These are phyloP conservation scores for Tragelaphus buxtoni DNA, from an alignment of 2,113 vertebrate species.

Conservation along the genomic window DNA sequence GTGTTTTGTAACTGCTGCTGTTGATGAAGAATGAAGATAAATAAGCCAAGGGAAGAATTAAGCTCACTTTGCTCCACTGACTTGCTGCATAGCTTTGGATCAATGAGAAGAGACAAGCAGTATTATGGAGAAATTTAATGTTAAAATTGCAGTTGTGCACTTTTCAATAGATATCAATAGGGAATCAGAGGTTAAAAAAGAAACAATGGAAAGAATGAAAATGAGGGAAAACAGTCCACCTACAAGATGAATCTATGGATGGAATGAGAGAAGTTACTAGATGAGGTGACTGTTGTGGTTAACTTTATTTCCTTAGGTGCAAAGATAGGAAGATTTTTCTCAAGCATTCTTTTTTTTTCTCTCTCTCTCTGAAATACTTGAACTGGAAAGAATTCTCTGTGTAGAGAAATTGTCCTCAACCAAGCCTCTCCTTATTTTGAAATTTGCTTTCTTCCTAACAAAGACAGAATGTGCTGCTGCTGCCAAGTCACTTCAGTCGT, in stretches of 20 bases:
- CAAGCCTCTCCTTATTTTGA: background rate
- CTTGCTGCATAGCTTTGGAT: conserved; percentile 34
- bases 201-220: background rate
- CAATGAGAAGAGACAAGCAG: conserved; percentile 40
- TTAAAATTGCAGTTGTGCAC: conserved; percentile 32
- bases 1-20: background rate
- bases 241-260: background rate
- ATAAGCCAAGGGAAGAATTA: conserved; percentile 56
- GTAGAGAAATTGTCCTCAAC: background rate
- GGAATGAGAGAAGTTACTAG: conserved; percentile 21
- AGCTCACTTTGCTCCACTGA: conserved; percentile 35
- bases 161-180: conserved; percentile 40
- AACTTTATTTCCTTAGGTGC: conserved; percentile 32
- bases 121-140: conserved; percentile 32
- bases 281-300: background rate
- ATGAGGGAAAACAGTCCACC: background rate
- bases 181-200: background rate
- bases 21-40: conserved; percentile 32
- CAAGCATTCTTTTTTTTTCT: background rate
- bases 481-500: too few species aligned
- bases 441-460: background rate
- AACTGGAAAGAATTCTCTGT: conserved; percentile 13
- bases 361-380: background rate
- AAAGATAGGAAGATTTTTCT: conserved; percentile 33
- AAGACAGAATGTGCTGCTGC: background rate